Conservation (phyloP, 35 echinoderm and acorn worm species). For the Apostichopus japonicus region DNA sequence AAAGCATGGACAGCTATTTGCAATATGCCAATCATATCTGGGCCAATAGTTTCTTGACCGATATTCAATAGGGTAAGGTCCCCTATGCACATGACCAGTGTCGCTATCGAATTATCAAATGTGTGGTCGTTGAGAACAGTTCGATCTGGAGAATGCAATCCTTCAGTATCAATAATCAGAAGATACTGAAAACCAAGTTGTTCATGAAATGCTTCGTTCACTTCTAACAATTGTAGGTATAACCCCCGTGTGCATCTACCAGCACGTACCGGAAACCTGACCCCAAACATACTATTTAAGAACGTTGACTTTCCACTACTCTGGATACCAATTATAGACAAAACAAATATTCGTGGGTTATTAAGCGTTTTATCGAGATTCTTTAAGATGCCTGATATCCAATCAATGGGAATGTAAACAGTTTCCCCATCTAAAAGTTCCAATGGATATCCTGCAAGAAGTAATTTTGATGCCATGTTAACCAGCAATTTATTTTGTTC, state of each 20-base stretch:
- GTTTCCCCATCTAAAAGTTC: conserved; percentile 16
- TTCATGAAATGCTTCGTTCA: not conserved
- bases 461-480: conserved; percentile 1
- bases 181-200: conserved; percentile 8
- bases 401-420: not conserved
- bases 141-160: conserved; percentile 13
- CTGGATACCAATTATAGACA: conserved; percentile 30
- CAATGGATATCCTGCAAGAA: conserved; percentile 24
- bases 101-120: too few relatives aligned
- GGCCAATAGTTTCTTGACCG: too few relatives aligned
- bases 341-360: not conserved
- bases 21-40: too few relatives aligned
- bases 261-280: conserved; percentile 42
- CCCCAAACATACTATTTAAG: conserved; percentile 56
- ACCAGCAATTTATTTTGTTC: not conserved
- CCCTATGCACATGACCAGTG: too few relatives aligned
- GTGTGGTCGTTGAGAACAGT: not conserved
- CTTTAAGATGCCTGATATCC: not conserved
- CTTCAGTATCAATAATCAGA: conserved; percentile 38
- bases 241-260: conserved; percentile 20
- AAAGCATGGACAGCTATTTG: too few relatives aligned
- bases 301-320: conserved; percentile 50
- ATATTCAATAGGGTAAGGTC: too few relatives aligned
- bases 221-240: conserved; percentile 3
- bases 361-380: not conserved